Evolutionary conservation across 2,888 invertebrate species (phyloP), one percentile per base, ranked within the genome.

Genomic region (Theretra japonica): DNA sequence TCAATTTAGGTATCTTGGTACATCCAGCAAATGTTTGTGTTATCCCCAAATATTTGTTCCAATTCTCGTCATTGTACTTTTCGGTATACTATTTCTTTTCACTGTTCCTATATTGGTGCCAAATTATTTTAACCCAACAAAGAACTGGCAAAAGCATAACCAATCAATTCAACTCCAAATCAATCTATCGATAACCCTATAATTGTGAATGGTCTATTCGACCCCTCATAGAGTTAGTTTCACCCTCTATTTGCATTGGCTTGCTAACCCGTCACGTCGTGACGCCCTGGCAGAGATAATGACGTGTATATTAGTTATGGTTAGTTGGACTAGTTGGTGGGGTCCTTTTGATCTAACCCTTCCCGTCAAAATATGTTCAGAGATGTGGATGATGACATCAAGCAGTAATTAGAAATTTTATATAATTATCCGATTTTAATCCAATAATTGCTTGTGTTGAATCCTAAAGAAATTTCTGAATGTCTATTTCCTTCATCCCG

Each of bases 231-330:
- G 41, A 41, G 53, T 53, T 53, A 41, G 62, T 65, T 74, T 74
- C 74, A 76, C 82, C 82, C 81, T 80, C 75, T 80, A 70, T 80
- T 81, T 81, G 74, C 72, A 70, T 62, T 70, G 73, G 57, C 70
- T 53, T 76, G 79, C 79, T 79, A 77, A 53, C 53, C 53, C 53
- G 53, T 53, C 53, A 77, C 78, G 79, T 76, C 79, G 76, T 48
- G 17, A 23, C 65, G 48, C 65, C 76, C 77, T 60, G 68, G 11
- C 73, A 74, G 71, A 69, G 73, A 48, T 65, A 65, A 65, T 65
- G 48, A 65, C 62, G 60, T 74, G 70, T 25, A 70, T 73, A 75
- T 79, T 75, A 77, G 68, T 8, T 62, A 53, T 48, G 65, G 65
- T 65, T 48, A 41, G 65, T 65, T 65, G n/a, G n/a, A 60, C 53